A percentile compares a stretch with the other conserved stretches of the same genome.
Conservation (phyloP, 2,888 invertebrate species). For the Tetheella fluctuosa region DNA sequence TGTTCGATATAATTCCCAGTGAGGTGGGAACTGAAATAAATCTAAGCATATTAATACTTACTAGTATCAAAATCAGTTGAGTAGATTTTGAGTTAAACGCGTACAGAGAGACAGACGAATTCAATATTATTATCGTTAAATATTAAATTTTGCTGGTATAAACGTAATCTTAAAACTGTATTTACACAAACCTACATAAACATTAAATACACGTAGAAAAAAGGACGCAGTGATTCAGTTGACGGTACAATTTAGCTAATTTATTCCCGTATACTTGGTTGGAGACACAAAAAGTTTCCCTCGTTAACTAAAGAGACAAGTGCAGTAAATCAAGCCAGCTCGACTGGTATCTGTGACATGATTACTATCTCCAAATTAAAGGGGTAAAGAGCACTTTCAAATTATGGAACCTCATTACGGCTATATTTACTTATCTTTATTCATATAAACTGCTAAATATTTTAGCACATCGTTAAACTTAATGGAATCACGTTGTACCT, state of each 20-base stretch:
- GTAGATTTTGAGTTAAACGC: no score
- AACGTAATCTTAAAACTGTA: no score
- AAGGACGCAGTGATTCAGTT: conserved; percentile 18
- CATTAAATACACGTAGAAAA: neutral
- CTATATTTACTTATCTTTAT: conserved; percentile 34
- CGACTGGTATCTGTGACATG: conserved; percentile 62
- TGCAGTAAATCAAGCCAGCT: conserved; percentile 70
- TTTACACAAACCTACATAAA: neutral
- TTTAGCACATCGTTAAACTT: no score
- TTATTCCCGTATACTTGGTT: conserved; percentile 62
- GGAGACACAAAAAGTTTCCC: conserved; percentile 70
- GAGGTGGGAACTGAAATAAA: no score
- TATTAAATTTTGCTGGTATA: neutral
- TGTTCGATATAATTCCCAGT: no score
- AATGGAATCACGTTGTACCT: neutral
- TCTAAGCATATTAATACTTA: no score
- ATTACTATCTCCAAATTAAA: conserved; percentile 73
- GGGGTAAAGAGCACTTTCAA: conserved; percentile 46
- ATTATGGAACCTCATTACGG: conserved; percentile 45
- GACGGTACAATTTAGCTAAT: conserved; percentile 64
- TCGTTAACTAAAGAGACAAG: conserved; percentile 73
- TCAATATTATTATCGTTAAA: no score
- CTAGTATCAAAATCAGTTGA: no score
- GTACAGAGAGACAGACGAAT: no score
- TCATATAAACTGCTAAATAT: neutral